These are phyloP conservation scores for Oxystoma pomonae DNA, from an alignment of 2,888 invertebrate genomes.

Conservation along the genomic window DNA sequence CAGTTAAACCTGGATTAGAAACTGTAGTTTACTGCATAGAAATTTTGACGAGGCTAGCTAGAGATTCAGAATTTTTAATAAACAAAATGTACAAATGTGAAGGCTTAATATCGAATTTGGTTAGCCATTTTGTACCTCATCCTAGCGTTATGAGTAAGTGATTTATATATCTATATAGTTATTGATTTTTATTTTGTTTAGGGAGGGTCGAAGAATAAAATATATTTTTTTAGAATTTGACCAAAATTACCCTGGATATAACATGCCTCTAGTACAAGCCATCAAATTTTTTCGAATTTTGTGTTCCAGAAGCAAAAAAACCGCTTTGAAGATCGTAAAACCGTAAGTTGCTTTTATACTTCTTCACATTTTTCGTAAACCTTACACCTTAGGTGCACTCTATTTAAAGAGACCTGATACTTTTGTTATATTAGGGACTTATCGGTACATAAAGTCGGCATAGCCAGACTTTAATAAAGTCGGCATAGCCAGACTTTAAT, in stretches of 20 bases:
- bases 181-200: background rate
- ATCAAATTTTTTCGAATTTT: constrained; percentile 71
- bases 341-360: constrained; percentile 48
- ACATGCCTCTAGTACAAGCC: constrained; percentile 64
- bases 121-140: constrained; percentile 57
- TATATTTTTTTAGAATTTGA: constrained; percentile 8
- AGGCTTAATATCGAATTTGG: constrained; percentile 59
- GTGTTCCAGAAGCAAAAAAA: constrained; percentile 56
- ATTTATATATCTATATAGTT: background rate
- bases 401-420: too few species aligned
- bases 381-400: too few species aligned
- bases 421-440: too few species aligned
- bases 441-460: too few species aligned
- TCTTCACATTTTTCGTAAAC: too few species aligned
- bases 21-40: constrained; percentile 72
- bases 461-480: too few species aligned
- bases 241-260: constrained; percentile 49
- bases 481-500: too few species aligned
- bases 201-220: background rate
- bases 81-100: constrained; percentile 59
- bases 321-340: constrained; percentile 52
- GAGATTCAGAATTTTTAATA: constrained; percentile 70
- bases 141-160: constrained; percentile 11
- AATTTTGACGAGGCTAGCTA: constrained; percentile 71
- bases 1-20: constrained; percentile 64